Conservation (phyloP, 2,113 vertebrate genomes). For the Protobothrops flavoviridis region DNA sequence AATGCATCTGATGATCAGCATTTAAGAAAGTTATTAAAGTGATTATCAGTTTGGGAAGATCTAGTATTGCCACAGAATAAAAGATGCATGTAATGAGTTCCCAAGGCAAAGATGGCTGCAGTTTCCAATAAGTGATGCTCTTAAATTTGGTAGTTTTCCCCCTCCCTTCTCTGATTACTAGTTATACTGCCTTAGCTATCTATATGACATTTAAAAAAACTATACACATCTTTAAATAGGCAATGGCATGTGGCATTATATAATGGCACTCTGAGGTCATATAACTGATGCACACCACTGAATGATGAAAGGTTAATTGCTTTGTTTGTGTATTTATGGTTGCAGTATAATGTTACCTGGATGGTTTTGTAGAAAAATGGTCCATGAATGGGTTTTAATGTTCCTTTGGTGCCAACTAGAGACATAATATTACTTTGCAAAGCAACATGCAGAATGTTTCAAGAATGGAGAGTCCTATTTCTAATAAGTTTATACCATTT, state of each 20-base stretch:
- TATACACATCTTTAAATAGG: neutral
- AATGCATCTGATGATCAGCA: conserved; percentile 33
- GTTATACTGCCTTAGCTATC: conserved; percentile 2
- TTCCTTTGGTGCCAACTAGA: conserved; percentile 16
- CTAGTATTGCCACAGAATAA: conserved; percentile 40
- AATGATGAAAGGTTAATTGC: neutral
- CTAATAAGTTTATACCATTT: neutral
- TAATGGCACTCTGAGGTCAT: neutral
- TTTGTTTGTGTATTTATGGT: neutral
- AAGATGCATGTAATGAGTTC: conserved; percentile 54
- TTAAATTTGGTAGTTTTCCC: conserved; percentile 56
- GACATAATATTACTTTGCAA: neutral
- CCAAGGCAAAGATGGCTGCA: conserved; percentile 53
- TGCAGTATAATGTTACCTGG: rapidly evolving
- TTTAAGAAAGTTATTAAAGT: conserved; percentile 41
- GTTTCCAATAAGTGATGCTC: conserved; percentile 60
- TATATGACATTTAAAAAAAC: conserved; percentile 13
- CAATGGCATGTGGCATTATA: neutral
- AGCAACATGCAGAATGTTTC: conserved; percentile 15
- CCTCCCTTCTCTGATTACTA: conserved; percentile 28
- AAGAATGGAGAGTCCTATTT: neutral
- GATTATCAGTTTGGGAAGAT: conserved; percentile 48
- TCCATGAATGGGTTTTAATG: conserved; percentile 1
- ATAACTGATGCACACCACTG: rapidly evolving
- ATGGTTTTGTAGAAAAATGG: neutral